A percentile compares a stretch with the other conserved stretches of the same genome.
These are phyloP conservation scores for Ctenodactylus gundi DNA, from an alignment of 2,113 vertebrate genomes.

Conservation along the genomic window DNA sequence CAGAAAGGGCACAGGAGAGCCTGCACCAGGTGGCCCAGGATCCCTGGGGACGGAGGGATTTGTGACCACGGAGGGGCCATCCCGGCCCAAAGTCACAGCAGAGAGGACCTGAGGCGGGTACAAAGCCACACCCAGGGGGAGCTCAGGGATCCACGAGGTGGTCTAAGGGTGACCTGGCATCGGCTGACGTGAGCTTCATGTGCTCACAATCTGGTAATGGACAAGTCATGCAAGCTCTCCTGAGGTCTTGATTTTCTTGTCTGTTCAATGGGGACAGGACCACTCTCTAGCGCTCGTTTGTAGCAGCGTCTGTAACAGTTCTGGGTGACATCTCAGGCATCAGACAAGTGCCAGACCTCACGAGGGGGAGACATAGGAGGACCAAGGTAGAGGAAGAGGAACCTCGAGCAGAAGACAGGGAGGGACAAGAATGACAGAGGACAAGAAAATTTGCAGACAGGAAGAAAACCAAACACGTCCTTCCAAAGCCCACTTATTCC, in stretches of 20 bases:
- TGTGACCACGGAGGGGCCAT: rapidly evolving
- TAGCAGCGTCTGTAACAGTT: background rate
- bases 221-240: background rate
- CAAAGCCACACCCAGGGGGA: rapidly evolving
- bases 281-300: background rate
- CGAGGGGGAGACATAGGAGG: background rate
- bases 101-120: rapidly evolving
- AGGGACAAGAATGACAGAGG: background rate
- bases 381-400: background rate
- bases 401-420: background rate
- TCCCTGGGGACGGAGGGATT: background rate
- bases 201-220: background rate
- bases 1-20: background rate
- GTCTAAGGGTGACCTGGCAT: rapidly evolving
- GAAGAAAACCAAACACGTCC: rapidly evolving
- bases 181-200: background rate
- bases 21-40: background rate
- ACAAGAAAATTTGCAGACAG: rapidly evolving
- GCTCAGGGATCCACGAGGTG: rapidly evolving
- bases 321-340: background rate
- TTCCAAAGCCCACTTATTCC: rapidly evolving
- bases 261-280: background rate
- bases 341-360: background rate
- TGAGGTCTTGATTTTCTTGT: background rate
- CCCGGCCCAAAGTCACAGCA: background rate